Conservation (phyloP, 2,113 vertebrate genomes). For the Oncorhynchus masou region DNA sequence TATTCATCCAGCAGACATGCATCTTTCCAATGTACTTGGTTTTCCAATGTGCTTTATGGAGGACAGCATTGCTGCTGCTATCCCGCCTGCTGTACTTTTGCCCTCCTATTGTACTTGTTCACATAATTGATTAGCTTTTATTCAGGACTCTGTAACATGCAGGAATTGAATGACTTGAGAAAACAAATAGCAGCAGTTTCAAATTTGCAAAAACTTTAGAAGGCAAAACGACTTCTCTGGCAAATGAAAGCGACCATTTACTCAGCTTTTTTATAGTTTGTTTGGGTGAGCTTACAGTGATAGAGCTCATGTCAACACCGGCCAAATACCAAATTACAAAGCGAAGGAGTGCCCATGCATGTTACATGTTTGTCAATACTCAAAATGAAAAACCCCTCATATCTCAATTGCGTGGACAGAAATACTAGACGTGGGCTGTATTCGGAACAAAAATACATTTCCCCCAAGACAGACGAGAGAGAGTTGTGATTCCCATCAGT, state of each 20-base stretch:
- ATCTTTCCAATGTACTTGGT: not conserved
- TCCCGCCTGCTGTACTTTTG: not conserved
- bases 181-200: conserved; percentile 57
- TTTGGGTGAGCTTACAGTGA: conserved; percentile 32
- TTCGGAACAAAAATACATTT: conserved; percentile 35
- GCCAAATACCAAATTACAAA: conserved; percentile 40
- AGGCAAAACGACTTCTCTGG: conserved; percentile 29
- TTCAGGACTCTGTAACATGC: conserved; percentile 4
- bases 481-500: conserved; percentile 65
- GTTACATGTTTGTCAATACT: conserved; percentile 47
- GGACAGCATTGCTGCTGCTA: not conserved
- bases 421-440: not conserved
- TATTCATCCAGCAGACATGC: too few relatives aligned
- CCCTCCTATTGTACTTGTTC: not conserved
- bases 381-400: conserved; percentile 8
- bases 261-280: conserved; percentile 23
- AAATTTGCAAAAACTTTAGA: conserved; percentile 47
- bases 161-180: conserved; percentile 44
- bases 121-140: conserved; percentile 13
- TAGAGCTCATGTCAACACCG: conserved; percentile 42
- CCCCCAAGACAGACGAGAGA: conserved; percentile 46
- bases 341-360: conserved; percentile 18
- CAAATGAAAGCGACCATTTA: conserved; percentile 43
- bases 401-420: not conserved
- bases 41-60: not conserved